Evolutionary conservation across 2,888 invertebrate species (phyloP).

Genomic region (Seira sanloemensis): DNA sequence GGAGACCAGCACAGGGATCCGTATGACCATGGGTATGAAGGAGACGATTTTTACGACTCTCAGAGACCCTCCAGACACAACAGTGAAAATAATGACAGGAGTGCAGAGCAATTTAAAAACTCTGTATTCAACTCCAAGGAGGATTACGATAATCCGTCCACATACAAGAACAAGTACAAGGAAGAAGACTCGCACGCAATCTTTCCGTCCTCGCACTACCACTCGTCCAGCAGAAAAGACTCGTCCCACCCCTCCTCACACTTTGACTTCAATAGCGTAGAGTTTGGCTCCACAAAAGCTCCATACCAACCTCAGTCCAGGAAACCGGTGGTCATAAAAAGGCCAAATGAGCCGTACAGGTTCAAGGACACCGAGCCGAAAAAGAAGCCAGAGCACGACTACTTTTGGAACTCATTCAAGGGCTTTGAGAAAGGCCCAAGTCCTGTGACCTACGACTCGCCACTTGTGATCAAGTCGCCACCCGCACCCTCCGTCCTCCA

Average conservation of each 20-base stretch:
- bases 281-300: conserved; percentile 15
- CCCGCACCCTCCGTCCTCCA: conserved; percentile 32
- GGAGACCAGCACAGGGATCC: conserved; percentile 14
- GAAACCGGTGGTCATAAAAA: conserved; percentile 69
- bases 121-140: conserved; percentile 43
- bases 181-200: conserved; percentile 50
- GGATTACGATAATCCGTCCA: conserved; percentile 32
- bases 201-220: conserved; percentile 39
- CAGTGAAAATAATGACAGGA: conserved; percentile 17
- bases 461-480: conserved; percentile 35
- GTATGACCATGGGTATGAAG: conserved; percentile 7
- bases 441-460: conserved; percentile 19
- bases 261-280: conserved; percentile 26
- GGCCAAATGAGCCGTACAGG: conserved; percentile 65
- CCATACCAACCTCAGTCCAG: conserved; percentile 18
- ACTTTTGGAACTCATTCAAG: conserved; percentile 61
- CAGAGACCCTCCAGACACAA: conserved; percentile 31
- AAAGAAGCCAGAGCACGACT: conserved; percentile 65
- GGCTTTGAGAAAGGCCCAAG: background rate
- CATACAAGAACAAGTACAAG: conserved; percentile 18
- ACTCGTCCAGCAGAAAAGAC: conserved; percentile 26
- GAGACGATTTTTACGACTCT: conserved; percentile 37
- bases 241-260: conserved; percentile 9
- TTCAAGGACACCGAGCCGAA: conserved; percentile 54
- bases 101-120: conserved; percentile 27